phyloP scores from a whole-genome alignment of 1,140 invertebrate genomes.

The Popillia japonica region DNA sequence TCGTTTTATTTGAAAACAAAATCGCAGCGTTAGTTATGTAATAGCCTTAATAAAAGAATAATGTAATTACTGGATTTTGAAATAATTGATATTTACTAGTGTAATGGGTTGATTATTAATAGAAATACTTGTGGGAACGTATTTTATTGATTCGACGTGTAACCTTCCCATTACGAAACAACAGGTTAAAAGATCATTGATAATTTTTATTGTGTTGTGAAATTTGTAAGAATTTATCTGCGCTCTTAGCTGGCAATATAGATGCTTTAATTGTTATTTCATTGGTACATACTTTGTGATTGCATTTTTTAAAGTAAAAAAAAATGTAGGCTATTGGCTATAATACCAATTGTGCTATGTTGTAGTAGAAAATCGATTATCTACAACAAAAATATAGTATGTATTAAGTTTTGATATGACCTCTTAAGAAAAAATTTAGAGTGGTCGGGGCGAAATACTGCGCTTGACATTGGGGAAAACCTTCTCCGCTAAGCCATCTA shows the following conservation, averaged over 20 bases:
- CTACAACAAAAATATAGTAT: too few relatives aligned
- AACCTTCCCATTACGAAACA: not conserved
- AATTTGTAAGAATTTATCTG: not conserved
- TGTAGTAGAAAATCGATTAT: too few relatives aligned
- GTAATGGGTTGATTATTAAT: not conserved
- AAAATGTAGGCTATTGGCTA: too few relatives aligned
- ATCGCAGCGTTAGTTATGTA: not conserved
- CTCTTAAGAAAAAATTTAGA: too few relatives aligned
- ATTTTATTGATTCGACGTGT: not conserved
- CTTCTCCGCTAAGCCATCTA: too few relatives aligned
- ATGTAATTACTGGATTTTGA: not conserved
- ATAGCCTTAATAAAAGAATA: not conserved
- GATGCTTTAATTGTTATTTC: not conserved
- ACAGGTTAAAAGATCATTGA: constrained; percentile 21
- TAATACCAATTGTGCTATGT: too few relatives aligned
- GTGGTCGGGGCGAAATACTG: too few relatives aligned
- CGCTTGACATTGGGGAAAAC: too few relatives aligned
- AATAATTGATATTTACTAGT: not conserved
- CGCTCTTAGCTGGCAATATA: not conserved
- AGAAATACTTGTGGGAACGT: not conserved
- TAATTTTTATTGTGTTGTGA: not conserved
- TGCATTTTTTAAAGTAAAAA: too few relatives aligned
- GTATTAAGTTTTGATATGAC: too few relatives aligned
- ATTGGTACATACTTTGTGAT: not conserved
- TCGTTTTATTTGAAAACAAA: not conserved